Evolutionary conservation across 2,797 vertebrate genomes (phyloP), one percentile per base, ranked within the genome.

Genomic region (Amniataba percoides): DNA sequence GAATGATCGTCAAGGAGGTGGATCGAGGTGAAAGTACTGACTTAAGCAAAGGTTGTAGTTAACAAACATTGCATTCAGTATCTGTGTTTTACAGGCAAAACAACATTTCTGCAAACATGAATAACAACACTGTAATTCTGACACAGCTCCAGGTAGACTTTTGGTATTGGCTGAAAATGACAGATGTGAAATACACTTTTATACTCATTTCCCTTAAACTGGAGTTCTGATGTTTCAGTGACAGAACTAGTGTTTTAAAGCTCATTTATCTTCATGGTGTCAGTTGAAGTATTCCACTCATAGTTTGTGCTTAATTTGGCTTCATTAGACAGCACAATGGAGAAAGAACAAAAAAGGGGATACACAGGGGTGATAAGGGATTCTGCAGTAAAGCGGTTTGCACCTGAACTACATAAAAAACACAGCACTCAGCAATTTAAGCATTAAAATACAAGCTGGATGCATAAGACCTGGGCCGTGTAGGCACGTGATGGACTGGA

Each of bases 91-190:
- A 67, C 7, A 31, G 15, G 39, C 7, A 55, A 70, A 45, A 42
- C 4, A 69, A 3, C 8, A 14, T 55, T n/a, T 55, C 43, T 19
- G 25, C 62, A 48, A 39, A 58, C 13, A 62, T 58, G 51, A 75
- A 55, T 31, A n/a, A n/a, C n/a, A n/a, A n/a, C n/a, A 34, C 36
- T 46, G 43, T 51, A 39, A 14, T 25, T 31, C 2, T 34, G 36
- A 39, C 14, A 23, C 61, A 61, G 19, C 31, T 57, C 18, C 14
- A 31, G 42, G 14, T 43, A 16, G 42, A 43, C 42, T 16, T 40
- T 2, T 8, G 39, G 39, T 40, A 40, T 40, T 40, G 10, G 39
- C n/a, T n/a, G n/a, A n/a, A n/a, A 45, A 16, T 42, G 14, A 16
- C 0, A 18, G 42, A 43, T 15, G 15, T 43, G 3, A 49, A 2